These are phyloP conservation scores for Apocheima hispidaria DNA, from an alignment of 2,888 invertebrate species.

Conservation along the genomic window DNA sequence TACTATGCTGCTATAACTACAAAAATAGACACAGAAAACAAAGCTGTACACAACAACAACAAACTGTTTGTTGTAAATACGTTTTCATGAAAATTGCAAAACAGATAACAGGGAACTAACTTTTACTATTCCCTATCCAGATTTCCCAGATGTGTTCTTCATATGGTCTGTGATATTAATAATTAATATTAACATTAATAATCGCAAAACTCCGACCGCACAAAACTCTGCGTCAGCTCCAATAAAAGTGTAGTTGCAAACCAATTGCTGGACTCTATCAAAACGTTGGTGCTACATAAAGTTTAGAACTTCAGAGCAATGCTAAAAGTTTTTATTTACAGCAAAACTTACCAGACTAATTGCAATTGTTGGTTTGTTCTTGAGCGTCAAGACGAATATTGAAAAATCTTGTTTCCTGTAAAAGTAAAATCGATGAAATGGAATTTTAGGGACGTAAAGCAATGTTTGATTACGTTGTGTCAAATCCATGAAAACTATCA, in stretches of 20 bases:
- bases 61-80: too few relatives aligned
- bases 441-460: too few relatives aligned
- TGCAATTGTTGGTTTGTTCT: slow-evolving; percentile 40
- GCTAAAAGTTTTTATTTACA: slow-evolving; percentile 43
- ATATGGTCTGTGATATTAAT: too few relatives aligned
- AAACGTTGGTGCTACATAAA: slow-evolving; percentile 37
- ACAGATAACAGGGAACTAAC: neutral
- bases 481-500: too few relatives aligned
- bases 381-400: slow-evolving; percentile 17
- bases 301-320: slow-evolving; percentile 38
- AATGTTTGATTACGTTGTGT: too few relatives aligned
- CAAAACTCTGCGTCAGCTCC: slow-evolving; percentile 5
- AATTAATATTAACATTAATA: too few relatives aligned
- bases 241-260: slow-evolving; percentile 26
- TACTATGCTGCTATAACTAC: neutral
- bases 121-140: neutral
- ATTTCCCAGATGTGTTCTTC: too few relatives aligned
- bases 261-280: slow-evolving; percentile 39
- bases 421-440: too few relatives aligned
- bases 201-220: slow-evolving; percentile 2
- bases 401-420: too few relatives aligned
- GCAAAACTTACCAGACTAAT: slow-evolving; percentile 42
- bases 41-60: too few relatives aligned
- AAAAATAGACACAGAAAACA: neutral
- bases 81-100: neutral